These are phyloP conservation scores for Mugil cephalus DNA, from an alignment of 2,113 vertebrate species.

Conservation along the genomic window DNA sequence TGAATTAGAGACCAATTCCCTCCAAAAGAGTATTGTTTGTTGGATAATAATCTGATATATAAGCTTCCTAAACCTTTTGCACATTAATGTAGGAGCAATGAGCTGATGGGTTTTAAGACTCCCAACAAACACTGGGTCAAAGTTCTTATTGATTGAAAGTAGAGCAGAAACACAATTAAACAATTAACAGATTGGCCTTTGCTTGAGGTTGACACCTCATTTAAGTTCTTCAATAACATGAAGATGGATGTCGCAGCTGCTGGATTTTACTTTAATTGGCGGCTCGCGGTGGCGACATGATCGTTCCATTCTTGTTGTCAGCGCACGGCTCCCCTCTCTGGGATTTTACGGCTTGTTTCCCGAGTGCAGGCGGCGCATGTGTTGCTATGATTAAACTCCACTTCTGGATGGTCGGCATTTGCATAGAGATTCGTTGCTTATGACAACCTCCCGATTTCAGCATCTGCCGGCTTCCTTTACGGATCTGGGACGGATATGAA, in stretches of 20 bases:
- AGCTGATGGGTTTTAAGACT: conserved; percentile 15
- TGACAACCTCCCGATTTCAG: conserved; percentile 20
- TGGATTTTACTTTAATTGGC: conserved; percentile 38
- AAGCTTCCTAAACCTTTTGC: background rate
- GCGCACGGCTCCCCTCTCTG: background rate
- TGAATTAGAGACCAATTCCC: conserved; percentile 4
- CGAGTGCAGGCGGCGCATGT: conserved; percentile 5
- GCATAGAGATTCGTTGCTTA: conserved; percentile 49
- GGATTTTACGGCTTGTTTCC: conserved; percentile 38
- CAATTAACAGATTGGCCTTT: conserved; percentile 38
- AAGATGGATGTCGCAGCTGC: conserved; percentile 13
- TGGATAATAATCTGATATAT: background rate
- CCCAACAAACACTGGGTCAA: conserved; percentile 31
- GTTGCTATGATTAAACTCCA: conserved; percentile 38
- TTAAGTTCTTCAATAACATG: conserved; percentile 18
- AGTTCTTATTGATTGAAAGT: conserved; percentile 37
- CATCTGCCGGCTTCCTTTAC: conserved; percentile 40
- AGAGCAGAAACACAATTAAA: conserved; percentile 45
- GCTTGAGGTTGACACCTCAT: conserved; percentile 44
- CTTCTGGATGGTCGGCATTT: conserved; percentile 45
- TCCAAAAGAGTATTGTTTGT: background rate
- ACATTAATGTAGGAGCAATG: background rate
- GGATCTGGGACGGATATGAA: conserved; percentile 68
- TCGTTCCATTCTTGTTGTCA: conserved; percentile 26
- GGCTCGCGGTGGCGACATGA: conserved; percentile 10